Conservation (phyloP, 2,113 vertebrate genomes). For the Eulemur macaco region DNA sequence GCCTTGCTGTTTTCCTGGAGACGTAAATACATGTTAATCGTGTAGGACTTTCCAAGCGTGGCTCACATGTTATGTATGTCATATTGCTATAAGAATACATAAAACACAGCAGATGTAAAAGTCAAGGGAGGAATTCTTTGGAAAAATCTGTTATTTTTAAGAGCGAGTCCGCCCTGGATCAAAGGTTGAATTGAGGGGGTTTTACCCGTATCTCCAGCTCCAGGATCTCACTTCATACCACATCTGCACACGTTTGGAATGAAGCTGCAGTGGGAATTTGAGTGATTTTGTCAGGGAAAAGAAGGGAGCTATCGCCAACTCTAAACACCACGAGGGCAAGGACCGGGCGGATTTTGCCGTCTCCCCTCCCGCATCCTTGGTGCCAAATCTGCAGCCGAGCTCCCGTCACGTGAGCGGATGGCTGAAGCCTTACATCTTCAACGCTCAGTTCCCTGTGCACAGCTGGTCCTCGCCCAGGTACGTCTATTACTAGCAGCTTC, state of each 20-base stretch:
- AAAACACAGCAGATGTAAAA: neutral
- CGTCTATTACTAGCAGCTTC: neutral
- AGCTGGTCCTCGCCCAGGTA: neutral
- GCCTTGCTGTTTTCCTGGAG: neutral
- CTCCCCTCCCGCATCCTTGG: neutral
- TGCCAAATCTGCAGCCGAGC: neutral
- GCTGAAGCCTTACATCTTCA: neutral
- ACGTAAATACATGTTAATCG: constrained; percentile 20
- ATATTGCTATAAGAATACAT: neutral
- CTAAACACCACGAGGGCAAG: neutral
- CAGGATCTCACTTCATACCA: neutral
- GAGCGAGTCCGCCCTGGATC: neutral
- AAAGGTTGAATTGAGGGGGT: neutral
- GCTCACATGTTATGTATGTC: neutral
- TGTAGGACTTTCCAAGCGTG: neutral
- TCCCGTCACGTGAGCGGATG: neutral
- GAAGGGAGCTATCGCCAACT: neutral
- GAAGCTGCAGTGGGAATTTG: neutral
- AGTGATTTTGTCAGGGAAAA: neutral
- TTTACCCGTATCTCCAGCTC: neutral
- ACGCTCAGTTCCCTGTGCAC: neutral
- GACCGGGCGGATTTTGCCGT: neutral
- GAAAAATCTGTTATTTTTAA: neutral
- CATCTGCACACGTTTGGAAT: neutral
- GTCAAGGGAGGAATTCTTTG: neutral